phyloP scores from a whole-genome alignment of 2,113 vertebrate genomes.

The Alethe castanea region DNA sequence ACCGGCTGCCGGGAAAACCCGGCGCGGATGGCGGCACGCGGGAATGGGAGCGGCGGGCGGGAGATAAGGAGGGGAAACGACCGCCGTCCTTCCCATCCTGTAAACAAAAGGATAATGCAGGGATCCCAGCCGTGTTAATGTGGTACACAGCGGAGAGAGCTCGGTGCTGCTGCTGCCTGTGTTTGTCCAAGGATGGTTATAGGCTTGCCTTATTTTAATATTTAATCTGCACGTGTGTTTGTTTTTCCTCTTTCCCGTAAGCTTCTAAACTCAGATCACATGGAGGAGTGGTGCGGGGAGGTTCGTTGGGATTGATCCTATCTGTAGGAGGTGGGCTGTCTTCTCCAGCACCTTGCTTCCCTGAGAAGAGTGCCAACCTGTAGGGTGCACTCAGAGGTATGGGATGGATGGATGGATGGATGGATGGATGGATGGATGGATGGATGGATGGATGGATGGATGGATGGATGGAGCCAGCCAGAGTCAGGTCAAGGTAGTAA shows the following conservation, averaged over 20 bases:
- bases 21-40: neutral
- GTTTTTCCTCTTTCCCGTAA: constrained; percentile 3
- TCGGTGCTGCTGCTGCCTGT: neutral
- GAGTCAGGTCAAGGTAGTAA: neutral
- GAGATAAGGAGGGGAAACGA: neutral
- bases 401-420: neutral
- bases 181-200: neutral
- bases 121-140: neutral
- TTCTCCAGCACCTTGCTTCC: neutral
- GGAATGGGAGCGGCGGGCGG: neutral
- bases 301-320: neutral
- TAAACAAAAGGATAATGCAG: neutral
- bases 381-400: neutral
- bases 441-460: neutral
- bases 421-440: neutral
- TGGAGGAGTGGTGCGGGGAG: neutral
- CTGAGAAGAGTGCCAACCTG: neutral
- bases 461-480: neutral
- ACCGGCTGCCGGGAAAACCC: neutral
- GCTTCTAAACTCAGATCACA: neutral
- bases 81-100: neutral
- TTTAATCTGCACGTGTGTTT: neutral
- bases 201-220: neutral
- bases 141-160: neutral
- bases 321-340: neutral